Conservation (phyloP, 2,888 invertebrate genomes). For the Lepidochrysops patricia region DNA sequence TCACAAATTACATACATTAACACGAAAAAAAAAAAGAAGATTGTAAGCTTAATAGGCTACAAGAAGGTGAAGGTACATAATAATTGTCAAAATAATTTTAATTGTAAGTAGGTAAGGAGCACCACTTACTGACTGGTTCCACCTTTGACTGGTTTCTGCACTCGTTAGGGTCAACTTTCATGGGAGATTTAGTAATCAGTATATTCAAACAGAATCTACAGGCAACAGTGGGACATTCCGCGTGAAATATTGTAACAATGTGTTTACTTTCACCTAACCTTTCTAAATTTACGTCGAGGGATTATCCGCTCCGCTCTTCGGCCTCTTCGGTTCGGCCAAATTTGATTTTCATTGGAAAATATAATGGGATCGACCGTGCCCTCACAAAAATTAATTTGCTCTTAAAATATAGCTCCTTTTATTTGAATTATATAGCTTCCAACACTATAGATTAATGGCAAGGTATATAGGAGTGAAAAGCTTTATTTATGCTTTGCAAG, state of each 20-base stretch:
- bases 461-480: background rate
- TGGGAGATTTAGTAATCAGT: background rate
- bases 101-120: too few species aligned
- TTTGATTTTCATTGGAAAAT: background rate
- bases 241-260: background rate
- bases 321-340: background rate
- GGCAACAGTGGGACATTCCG: background rate
- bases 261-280: background rate
- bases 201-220: background rate
- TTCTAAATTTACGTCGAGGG: background rate
- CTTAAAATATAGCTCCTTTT: background rate
- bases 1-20: too few species aligned
- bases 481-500: conserved; percentile 7
- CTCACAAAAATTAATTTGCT: background rate
- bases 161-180: background rate
- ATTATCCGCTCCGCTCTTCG: background rate
- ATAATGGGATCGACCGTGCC: background rate
- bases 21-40: too few species aligned
- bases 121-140: too few species aligned
- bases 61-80: too few species aligned
- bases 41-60: too few species aligned
- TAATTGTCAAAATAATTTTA: too few species aligned
- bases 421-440: conserved; percentile 1
- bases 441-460: background rate
- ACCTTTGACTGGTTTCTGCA: background rate